Percentiles rank a stretch among this genome's conserved stretches.
phyloP scores from a whole-genome alignment of 2,797 vertebrate species.

The Chelidonichthys spinosus region DNA sequence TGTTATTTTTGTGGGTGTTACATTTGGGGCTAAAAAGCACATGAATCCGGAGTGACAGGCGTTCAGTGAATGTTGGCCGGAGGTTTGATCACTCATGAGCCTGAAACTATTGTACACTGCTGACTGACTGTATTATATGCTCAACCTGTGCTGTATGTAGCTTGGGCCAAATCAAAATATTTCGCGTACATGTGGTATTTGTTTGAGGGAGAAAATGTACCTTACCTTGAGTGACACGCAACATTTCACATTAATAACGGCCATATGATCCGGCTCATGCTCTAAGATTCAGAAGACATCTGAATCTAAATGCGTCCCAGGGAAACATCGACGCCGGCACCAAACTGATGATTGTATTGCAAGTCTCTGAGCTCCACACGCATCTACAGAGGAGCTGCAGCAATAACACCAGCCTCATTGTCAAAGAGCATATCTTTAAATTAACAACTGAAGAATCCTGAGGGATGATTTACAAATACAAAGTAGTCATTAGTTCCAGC shows the following conservation, averaged over 20 bases:
- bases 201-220: neutral
- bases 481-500: neutral
- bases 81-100: neutral
- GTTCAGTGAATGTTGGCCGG: slow-evolving; percentile 5
- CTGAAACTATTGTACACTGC: slow-evolving; percentile 10
- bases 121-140: neutral
- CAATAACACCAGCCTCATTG: too few relatives aligned
- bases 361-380: too few relatives aligned
- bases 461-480: neutral
- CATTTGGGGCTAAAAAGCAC: slow-evolving; percentile 11
- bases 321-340: too few relatives aligned
- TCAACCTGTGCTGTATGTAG: slow-evolving; percentile 3
- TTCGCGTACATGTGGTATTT: neutral
- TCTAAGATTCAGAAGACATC: too few relatives aligned
- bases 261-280: too few relatives aligned
- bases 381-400: too few relatives aligned
- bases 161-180: neutral
- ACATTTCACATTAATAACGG: neutral
- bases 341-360: too few relatives aligned
- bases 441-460: too few relatives aligned
- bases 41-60: slow-evolving; percentile 51
- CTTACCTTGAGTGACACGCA: neutral
- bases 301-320: too few relatives aligned
- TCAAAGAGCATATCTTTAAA: too few relatives aligned
- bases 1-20: slow-evolving; percentile 65